A percentile compares a stretch with the other conserved stretches of the same genome.
These are phyloP conservation scores for Sclerurus mexicanus DNA, from an alignment of 2,113 vertebrate genomes.

Conservation along the genomic window DNA sequence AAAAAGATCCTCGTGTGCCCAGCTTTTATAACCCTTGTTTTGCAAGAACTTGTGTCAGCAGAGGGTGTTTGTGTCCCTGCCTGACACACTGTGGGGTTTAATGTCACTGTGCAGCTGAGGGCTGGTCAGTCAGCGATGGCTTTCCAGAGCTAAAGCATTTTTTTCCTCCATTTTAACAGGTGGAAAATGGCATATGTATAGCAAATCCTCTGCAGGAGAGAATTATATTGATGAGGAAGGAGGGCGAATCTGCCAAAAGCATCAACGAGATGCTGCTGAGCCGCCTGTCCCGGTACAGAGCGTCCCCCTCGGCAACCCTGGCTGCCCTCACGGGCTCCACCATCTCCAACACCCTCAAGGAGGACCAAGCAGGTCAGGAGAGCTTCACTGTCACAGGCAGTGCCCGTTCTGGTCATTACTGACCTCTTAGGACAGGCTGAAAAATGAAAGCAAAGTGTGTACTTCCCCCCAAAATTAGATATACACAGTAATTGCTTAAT, in stretches of 20 bases:
- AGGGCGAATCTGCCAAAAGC: constrained; percentile 98
- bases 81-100: background rate
- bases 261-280: constrained; percentile 98
- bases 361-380: constrained; percentile 92
- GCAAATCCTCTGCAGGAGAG: constrained; percentile 90
- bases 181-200: constrained; percentile 84
- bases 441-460: accelerated
- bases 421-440: background rate
- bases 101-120: background rate
- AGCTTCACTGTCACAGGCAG: accelerated
- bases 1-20: background rate
- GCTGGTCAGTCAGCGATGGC: accelerated
- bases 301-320: constrained; percentile 93
- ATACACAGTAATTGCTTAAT: accelerated
- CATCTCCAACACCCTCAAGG: constrained; percentile 96
- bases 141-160: background rate
- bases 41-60: background rate
- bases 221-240: constrained; percentile 93
- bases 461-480: background rate
- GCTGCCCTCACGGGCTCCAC: constrained; percentile 96
- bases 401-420: background rate
- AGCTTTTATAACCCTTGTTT: background rate
- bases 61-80: background rate
- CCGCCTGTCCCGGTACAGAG: constrained; percentile 93
- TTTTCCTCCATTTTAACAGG: constrained; percentile 66